A percentile compares a stretch with the other conserved stretches of the same genome.
Evolutionary conservation across 2,888 invertebrate genomes (phyloP).

Genomic region (Ichneumon xanthorius): DNA sequence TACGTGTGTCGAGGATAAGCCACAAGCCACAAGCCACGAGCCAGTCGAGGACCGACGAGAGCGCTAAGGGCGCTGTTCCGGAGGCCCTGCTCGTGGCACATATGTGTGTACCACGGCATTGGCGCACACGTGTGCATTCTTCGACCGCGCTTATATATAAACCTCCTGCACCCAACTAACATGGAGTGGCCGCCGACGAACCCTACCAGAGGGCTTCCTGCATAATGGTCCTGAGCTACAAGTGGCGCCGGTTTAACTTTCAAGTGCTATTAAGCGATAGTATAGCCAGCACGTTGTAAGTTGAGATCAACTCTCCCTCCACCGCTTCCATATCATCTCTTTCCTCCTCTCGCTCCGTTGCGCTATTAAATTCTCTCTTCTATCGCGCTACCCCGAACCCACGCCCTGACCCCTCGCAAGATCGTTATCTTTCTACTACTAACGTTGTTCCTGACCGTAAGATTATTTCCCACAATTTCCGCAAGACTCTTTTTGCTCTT

Average conservation of each 20-base stretch:
- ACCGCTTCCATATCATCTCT: constrained; percentile 22
- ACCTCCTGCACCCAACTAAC: constrained; percentile 35
- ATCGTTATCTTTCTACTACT: neutral
- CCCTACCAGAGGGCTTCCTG: constrained; percentile 64
- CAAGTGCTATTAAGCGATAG: constrained; percentile 77
- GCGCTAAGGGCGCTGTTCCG: constrained; percentile 55
- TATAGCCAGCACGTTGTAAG: constrained; percentile 69
- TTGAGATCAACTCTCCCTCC: constrained; percentile 63
- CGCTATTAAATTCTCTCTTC: neutral
- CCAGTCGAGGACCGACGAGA: constrained; percentile 46
- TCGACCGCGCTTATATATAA: constrained; percentile 10
- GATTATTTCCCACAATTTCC: constrained; percentile 32
- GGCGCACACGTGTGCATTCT: constrained; percentile 22
- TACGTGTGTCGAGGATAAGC: constrained; percentile 39
- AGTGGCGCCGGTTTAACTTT: constrained; percentile 80
- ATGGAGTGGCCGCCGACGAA: constrained; percentile 62
- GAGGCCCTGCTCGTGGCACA: constrained; percentile 23
- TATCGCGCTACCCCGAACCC: constrained; percentile 22
- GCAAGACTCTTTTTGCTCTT: constrained; percentile 3
- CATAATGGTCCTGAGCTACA: constrained; percentile 76
- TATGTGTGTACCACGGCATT: neutral
- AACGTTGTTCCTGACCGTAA: neutral
- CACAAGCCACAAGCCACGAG: constrained; percentile 33
- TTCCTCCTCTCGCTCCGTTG: constrained; percentile 18
- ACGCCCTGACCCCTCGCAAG: neutral